phyloP scores from a whole-genome alignment of 1,140 invertebrate species.

The Antheraea mylitta region DNA sequence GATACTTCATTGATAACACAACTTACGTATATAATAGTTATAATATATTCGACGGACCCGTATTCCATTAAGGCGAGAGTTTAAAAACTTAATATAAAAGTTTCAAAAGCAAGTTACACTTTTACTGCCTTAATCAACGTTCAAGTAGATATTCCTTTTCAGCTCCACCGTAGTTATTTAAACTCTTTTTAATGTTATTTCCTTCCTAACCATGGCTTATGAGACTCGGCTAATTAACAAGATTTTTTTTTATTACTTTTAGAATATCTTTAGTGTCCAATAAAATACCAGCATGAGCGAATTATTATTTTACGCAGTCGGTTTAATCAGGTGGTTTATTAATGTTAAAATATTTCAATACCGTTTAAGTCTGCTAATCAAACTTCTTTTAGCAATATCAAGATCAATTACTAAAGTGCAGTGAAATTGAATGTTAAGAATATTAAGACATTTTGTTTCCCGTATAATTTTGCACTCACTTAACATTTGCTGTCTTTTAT shows the following conservation, averaged over 20 bases:
- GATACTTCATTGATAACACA: background rate
- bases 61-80: background rate
- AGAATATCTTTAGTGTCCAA: too few relatives aligned
- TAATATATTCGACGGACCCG: background rate
- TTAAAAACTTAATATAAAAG: constrained; percentile 5
- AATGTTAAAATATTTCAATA: too few relatives aligned
- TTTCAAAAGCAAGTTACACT: constrained; percentile 3
- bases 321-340: too few relatives aligned
- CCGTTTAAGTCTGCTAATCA: too few relatives aligned
- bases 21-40: background rate
- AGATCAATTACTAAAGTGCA: too few relatives aligned
- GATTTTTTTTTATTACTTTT: background rate
- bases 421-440: too few relatives aligned
- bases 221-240: background rate
- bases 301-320: background rate
- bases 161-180: background rate
- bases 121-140: constrained; percentile 2
- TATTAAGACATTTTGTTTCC: too few relatives aligned
- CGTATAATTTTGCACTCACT: too few relatives aligned
- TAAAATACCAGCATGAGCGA: background rate
- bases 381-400: too few relatives aligned
- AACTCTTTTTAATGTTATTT: constrained; percentile 5
- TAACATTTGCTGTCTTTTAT: too few relatives aligned
- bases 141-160: constrained; percentile 2
- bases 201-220: background rate